A percentile compares a stretch with the other conserved stretches of the same genome.
phyloP scores from a whole-genome alignment of 37 sponge, comb jelly and placozoan species.

The Ephydatia muelleri region DNA sequence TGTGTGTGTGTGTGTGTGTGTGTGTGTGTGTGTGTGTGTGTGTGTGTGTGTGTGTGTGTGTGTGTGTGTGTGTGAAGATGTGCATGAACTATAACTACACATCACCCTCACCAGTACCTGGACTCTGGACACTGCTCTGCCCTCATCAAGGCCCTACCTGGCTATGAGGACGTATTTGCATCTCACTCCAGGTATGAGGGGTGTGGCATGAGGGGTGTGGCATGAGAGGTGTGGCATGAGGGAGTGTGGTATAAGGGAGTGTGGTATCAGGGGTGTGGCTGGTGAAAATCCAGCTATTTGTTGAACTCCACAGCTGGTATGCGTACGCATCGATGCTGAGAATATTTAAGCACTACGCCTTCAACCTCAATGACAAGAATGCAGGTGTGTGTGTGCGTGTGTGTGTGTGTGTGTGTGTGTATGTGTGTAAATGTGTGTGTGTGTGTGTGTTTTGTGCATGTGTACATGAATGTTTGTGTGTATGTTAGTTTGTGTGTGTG shows the following conservation, averaged over 20 bases:
- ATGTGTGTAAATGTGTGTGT: neutral
- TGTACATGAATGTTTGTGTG: neutral
- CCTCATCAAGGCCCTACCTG: conserved; percentile 63
- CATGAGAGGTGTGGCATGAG: too few relatives aligned
- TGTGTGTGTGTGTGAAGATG: too few relatives aligned
- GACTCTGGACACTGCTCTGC: conserved; percentile 42
- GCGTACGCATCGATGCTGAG: conserved; percentile 53
- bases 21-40: too few relatives aligned
- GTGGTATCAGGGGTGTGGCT: too few relatives aligned
- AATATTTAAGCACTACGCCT: conserved; percentile 63
- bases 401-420: neutral
- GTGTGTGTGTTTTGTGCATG: neutral
- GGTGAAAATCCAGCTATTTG: too few relatives aligned
- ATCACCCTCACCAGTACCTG: neutral
- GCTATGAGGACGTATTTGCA: conserved; percentile 54
- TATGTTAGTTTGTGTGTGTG: neutral
- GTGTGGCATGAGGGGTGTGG: too few relatives aligned
- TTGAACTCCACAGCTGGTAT: conserved; percentile 56
- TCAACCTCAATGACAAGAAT: conserved; percentile 2
- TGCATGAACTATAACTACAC: too few relatives aligned
- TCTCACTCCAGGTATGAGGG: conserved; percentile 56
- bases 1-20: too few relatives aligned
- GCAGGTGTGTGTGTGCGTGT: neutral
- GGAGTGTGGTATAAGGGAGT: too few relatives aligned
- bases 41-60: too few relatives aligned